Evolutionary conservation across 30 jellyfish, hydroid and myxozoan species (phyloP), one percentile per base, ranked within the genome.

Genomic region (Turritopsis rubra): DNA sequence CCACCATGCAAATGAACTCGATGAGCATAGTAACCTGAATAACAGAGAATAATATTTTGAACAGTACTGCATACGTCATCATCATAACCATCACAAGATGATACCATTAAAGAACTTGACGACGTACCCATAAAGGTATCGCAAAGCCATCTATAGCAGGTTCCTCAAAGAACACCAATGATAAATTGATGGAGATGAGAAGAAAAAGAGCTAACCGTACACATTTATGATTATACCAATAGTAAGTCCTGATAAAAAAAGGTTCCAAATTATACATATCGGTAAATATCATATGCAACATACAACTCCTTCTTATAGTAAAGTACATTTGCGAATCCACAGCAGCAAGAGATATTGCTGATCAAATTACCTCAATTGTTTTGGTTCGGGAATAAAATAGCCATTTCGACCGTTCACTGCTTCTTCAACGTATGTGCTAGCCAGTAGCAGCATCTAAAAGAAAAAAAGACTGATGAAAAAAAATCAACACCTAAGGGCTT

Each of bases 71-170:
- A n/a, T n/a, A n/a, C n/a, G n/a, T n/a, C n/a, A n/a, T n/a, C n/a
- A n/a, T n/a, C n/a, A n/a, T n/a, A n/a, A n/a, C n/a, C n/a, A n/a
- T n/a, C n/a, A n/a, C n/a, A n/a, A n/a, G n/a, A n/a, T n/a, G n/a
- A 0, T 27, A 68, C 17, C 27, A 29, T 30, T 18, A 74, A 19
- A 68, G 16, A 68, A 68, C 31, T 68, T 19, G 19, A 75, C 54
- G 16, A 68, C 93, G n/a, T 83, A 92, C 98, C 98, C 96, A 92
- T 80, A 80, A 88, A 0, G 98, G 98, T 23, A 88, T 20, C 26
- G 72, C 96, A 95, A 88, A 77, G 20, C 96, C 96, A 25, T 26
- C 71, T 20, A 92, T 96, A 52, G 98, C 95, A 3, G 98, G 98
- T 22, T 92, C 80, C 70, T 92, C 98, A 85, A 92, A 92, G 27